Base-by-base conservation (phyloP, 2,113 vertebrate species). In the Peromyscus maniculatus region DNA sequence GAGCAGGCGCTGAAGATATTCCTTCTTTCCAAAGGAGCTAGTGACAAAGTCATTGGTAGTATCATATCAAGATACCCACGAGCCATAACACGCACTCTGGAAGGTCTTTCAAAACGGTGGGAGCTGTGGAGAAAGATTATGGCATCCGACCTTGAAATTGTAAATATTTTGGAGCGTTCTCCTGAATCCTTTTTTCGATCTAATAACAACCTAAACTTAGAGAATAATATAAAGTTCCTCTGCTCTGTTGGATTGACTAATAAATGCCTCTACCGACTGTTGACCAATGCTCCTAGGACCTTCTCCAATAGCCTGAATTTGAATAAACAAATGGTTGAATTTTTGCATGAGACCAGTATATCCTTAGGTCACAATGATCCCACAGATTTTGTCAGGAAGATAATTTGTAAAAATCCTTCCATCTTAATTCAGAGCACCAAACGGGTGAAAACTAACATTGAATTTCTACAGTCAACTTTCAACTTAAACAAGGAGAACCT, bases 161-260 rank as follows among this genome's bases (percentile, higher is more conserved):
- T 99, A 80, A 98, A 49, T 69, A 98, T 99, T 95, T 82, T 99
- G 64, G 75, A 98, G 71, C 98, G 99, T 57, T 99, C 99, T 0
- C 98, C 99, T 0, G 99, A 99, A 89, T 99, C 98, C 0, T 99
- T 99, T 98, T 99, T 99, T 97, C 98, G 99, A 77, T 99, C 98
- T 22, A 98, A 93, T 83, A 98, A 98, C 98, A 99, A 99, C 28
- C 86, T 39, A 1, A 98, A 99, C 46, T 90, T 99, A 91, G 83
- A 99, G 91, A 98, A 99, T 93, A 99, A 99, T 87, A 99, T 98
- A 36, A 7, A 3, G 16, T 99, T 98, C 96, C 97, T 99, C 69
- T 96, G 22, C 69, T 99, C 99, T 1, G 78, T 99, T 91, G 98
- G 98, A 39, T 98, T 99, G 62, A 97, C 96, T 4, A 39, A 80